Percentiles rank a stretch among this genome's conserved stretches.
phyloP scores from a whole-genome alignment of 2,797 vertebrate species.

The Poecile montanus region DNA sequence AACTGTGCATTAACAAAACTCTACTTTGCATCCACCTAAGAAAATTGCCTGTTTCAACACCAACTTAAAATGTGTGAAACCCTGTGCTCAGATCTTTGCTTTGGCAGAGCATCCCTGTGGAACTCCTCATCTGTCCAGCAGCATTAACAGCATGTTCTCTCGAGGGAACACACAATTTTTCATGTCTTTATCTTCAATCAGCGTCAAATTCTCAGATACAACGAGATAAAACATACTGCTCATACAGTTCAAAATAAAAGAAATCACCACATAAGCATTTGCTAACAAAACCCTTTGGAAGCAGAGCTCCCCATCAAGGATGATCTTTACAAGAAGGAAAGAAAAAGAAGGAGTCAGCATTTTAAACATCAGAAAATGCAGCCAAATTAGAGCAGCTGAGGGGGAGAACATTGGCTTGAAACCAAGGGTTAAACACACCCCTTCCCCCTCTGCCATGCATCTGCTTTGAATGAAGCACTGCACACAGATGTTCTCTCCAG shows the following conservation, averaged over 20 bases:
- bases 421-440: conserved; percentile 29
- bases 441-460: background rate
- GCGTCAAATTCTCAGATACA: background rate
- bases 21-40: background rate
- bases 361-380: background rate
- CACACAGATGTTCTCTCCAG: conserved; percentile 32
- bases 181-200: background rate
- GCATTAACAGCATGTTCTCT: background rate
- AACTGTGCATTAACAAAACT: background rate
- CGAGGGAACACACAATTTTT: background rate
- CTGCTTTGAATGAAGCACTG: conserved; percentile 36
- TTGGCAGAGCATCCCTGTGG: background rate
- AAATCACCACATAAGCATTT: background rate
- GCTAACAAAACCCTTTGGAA: background rate
- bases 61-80: background rate
- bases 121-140: background rate
- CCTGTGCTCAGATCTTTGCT: background rate
- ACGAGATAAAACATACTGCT: background rate
- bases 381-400: conserved; percentile 22
- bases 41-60: background rate
- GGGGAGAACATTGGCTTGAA: background rate
- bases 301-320: background rate
- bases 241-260: background rate
- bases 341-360: conserved; percentile 4
- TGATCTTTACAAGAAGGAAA: background rate